Evolutionary conservation across 2,797 vertebrate genomes (phyloP), one percentile per base, ranked within the genome.

Genomic region (Cuniculus paca): DNA sequence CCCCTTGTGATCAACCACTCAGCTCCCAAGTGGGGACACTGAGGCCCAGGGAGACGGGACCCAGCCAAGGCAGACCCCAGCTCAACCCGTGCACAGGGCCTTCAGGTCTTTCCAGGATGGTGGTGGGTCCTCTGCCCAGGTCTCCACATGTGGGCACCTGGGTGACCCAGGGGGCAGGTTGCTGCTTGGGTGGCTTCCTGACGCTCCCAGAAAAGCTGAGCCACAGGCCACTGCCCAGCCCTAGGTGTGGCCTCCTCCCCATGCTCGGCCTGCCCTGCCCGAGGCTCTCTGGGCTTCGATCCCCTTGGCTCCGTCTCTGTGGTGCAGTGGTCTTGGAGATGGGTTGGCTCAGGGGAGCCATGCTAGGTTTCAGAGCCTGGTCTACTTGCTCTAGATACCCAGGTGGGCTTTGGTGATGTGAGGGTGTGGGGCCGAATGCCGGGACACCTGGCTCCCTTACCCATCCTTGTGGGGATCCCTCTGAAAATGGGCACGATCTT

Each of bases 121-220:
- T 19, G 20, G 26, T 0, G 0, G 14, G 6, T 31, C 42, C 78
- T 39, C 1, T 3, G 42, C 9, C 17, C 3, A 0, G 1, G 4
- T n/a, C 42, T 26, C 52, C 63, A 72, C 61, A 79, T 1, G 26
- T 6, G 58, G 79, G 50, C 17, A n/a, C 36, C 28, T 31, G 12
- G 48, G 42, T 22, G 48, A 39, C 52, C n/a, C 16, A 4, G 14
- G 50, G 36, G 48, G 17, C 8, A 45, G 8, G 4, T 36, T 78
- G 61, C 82, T 31, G 50, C 19, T 6, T 45, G 28, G 24, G 24
- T 50, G 54, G 45, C 39, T 24, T 2, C 39, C 13, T 2, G 26
- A 45, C n/a, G 13, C 4, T 7, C 19, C 42, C 42, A 39, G 90
- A 36, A n/a, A 4, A 78, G 68, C 54, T 0, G 42, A 56, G 48